Conservation (phyloP, 2,888 invertebrate genomes). For the Chesias legatella region DNA sequence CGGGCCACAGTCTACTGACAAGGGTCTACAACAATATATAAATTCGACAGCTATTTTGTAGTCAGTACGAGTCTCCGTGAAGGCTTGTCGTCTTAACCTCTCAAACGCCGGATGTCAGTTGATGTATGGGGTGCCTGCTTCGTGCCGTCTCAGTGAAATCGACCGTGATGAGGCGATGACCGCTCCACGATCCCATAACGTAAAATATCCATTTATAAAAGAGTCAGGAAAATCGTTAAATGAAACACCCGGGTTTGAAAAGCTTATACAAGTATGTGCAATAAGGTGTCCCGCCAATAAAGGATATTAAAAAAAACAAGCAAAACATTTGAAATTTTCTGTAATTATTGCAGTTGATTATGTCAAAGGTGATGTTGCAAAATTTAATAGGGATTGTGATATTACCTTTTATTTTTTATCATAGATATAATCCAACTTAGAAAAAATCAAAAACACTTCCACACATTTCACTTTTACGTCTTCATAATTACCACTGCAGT, state of each 20-base stretch:
- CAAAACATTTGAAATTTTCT: too few species aligned
- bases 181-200: slow-evolving; percentile 19
- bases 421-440: too few species aligned
- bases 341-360: too few species aligned
- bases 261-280: neutral
- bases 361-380: too few species aligned
- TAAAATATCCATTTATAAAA: slow-evolving; percentile 16
- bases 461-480: too few species aligned
- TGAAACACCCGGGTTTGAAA: neutral
- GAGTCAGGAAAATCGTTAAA: slow-evolving; percentile 5
- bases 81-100: slow-evolving; percentile 27
- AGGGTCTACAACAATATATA: slow-evolving; percentile 14
- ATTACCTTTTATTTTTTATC: too few species aligned
- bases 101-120: slow-evolving; percentile 32
- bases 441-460: too few species aligned
- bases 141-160: slow-evolving; percentile 23
- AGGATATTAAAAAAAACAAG: slow-evolving; percentile 13
- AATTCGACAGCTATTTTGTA: slow-evolving; percentile 33
- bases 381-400: too few species aligned
- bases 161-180: slow-evolving; percentile 23
- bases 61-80: slow-evolving; percentile 22
- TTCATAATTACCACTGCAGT: too few species aligned
- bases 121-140: slow-evolving; percentile 30
- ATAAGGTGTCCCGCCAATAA: neutral
- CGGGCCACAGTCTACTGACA: slow-evolving; percentile 18